Evolutionary conservation across 2,797 vertebrate species (phyloP), one percentile per base, ranked within the genome.

Genomic region (Setipinna tenuifilis): DNA sequence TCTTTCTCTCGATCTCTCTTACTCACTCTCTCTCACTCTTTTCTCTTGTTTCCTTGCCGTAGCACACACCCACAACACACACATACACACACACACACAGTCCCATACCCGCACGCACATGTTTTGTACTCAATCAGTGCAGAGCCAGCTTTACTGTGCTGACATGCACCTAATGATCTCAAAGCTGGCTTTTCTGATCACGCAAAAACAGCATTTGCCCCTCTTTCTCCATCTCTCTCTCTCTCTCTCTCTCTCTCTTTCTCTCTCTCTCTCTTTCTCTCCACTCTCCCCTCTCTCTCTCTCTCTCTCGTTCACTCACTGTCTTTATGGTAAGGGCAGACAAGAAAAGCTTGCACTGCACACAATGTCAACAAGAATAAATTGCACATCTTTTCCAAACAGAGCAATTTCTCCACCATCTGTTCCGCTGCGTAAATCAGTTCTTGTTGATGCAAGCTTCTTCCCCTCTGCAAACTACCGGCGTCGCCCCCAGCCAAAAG

Each of bases 381-480:
- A 94, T 90, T 90, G 89, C 90, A 91, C 91, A 92, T 93, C 92
- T 92, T 93, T 89, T 94, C 87, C 93, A 94, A 94, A 95, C 93
- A 94, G 92, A 93, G 92, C 91, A 92, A 92, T 92, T 93, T 94
- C 90, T 92, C 87, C 11, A 71, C 93, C 95, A 95, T 95, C 93
- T 95, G 94, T 92, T 93, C 92, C n/a, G 85, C 87, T 6, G 80
- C 83, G 84, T 94, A 93, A 94, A 94, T 94, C 92, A 93, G 89
- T 83, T 83, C 83, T 91, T 92, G 92, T 90, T 92, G 92, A 94
- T 91, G 93, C 90, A 92, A 93, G 93, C 91, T 92, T 91, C 90
- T 90, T 91, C 92, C 89, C 89, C 91, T 88, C 86, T 75, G 91
- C 88, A 91, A 89, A 89, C 87, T 88, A 87, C 89, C 87, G 89